Conservation (phyloP, 2,888 invertebrate genomes). For the Asteroscopus sphinx region DNA sequence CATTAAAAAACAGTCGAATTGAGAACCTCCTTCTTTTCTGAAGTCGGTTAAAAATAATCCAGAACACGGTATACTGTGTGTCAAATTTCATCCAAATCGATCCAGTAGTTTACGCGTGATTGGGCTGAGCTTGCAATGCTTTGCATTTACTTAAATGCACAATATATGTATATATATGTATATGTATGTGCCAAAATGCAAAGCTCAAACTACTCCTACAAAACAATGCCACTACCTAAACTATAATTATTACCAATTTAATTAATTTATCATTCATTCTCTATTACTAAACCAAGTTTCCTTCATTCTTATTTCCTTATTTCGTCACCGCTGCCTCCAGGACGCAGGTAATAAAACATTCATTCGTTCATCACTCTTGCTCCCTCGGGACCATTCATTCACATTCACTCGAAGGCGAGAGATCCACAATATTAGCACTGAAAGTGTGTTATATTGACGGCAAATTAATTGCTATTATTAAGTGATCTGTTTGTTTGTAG, state of each 20-base stretch:
- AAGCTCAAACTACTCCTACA: no score
- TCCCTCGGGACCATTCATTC: conserved; percentile 62
- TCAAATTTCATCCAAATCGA: no score
- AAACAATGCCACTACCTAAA: no score
- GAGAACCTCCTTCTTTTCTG: no score
- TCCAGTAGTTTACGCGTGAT: background rate
- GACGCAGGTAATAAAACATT: conserved; percentile 65
- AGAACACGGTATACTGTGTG: background rate
- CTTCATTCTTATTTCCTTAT: conserved; percentile 35
- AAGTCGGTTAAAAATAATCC: no score
- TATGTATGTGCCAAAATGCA: no score
- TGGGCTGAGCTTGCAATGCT: no score
- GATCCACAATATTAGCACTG: conserved; percentile 51
- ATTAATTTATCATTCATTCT: background rate
- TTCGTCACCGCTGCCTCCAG: conserved; percentile 35
- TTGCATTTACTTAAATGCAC: no score
- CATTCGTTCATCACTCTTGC: conserved; percentile 67
- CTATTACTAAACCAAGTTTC: background rate
- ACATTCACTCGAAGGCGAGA: conserved; percentile 40
- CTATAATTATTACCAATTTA: no score
- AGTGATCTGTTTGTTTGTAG: conserved; percentile 49
- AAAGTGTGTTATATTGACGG: conserved; percentile 48
- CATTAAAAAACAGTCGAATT: no score
- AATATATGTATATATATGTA: no score
- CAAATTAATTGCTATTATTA: conserved; percentile 55